Evolutionary conservation across 2,113 vertebrate genomes (phyloP), one percentile per base, ranked within the genome.

Genomic region (Oxyruncus cristatus): DNA sequence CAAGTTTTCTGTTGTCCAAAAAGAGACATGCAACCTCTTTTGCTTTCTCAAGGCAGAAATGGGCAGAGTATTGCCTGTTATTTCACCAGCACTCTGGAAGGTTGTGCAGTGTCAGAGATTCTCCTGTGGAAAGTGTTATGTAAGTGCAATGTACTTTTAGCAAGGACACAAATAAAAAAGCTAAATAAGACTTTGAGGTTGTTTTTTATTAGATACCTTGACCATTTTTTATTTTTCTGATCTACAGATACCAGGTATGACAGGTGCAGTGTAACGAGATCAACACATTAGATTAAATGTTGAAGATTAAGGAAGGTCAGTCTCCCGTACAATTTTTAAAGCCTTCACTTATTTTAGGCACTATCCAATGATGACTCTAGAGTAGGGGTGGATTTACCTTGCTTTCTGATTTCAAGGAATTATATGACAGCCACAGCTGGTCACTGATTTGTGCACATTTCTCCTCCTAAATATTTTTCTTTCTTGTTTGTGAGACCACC

Each of bases 351-450:
- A 74, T 92, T 97, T 96, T 93, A 93, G 89, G 68, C 89, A 85
- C 71, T 89, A 88, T 96, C 71, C 88, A 96, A 74, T 91, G 91
- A 95, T 89, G 22, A 42, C 21, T 82, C 6, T 73, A 86, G 90
- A 89, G 56, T 35, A 84, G 46, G 46, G 73, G 58, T 92, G 79
- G 78, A 91, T 96, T 97, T 95, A 93, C 91, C 28, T 93, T 79
- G 35, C 44, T 96, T 89, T 96, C 67, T 84, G 73, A 89, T 96
- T 97, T 96, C 92, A 95, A 92, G 85, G 75, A 92, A 87, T 39
- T 33, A 59, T 91, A 53, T 52, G 18, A 68, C 73, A 94, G 80
- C 37, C 66, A 59, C 33, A 53, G 21, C 14, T 61, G 59, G n/a
- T 74, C 39, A 79, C 68, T 91, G 33, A 26, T 83, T 88, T 80